Evolutionary conservation across 2,888 invertebrate genomes (phyloP).

Genomic region (Drosophila aldrichi): DNA sequence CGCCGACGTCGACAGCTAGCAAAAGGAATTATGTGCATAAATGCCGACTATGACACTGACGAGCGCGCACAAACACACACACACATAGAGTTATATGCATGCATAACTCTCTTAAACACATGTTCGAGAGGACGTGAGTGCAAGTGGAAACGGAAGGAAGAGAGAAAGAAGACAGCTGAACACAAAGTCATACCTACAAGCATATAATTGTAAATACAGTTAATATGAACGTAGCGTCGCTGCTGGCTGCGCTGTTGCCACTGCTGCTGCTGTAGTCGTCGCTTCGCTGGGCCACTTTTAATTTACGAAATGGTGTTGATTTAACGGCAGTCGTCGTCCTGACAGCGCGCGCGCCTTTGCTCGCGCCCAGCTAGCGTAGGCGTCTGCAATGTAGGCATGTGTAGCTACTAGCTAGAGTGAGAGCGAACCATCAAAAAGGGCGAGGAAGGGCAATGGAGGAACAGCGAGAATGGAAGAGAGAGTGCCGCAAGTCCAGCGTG

Average conservation of each 20-base stretch:
- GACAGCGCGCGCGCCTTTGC: slow-evolving; percentile 33
- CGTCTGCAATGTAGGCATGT: slow-evolving; percentile 22
- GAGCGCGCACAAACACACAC: slow-evolving; percentile 7
- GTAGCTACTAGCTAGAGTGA: slow-evolving; percentile 4
- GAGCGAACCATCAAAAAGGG: neutral
- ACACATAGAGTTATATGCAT: slow-evolving; percentile 16
- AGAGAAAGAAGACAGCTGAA: slow-evolving; percentile 4
- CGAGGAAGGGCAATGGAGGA: neutral
- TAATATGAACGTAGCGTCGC: slow-evolving; percentile 63
- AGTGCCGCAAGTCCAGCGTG: slow-evolving; percentile 16
- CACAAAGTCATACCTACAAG: slow-evolving; percentile 12
- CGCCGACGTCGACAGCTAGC: slow-evolving; percentile 20
- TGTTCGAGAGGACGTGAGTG: slow-evolving; percentile 23
- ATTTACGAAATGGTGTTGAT: slow-evolving; percentile 83
- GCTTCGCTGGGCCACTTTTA: slow-evolving; percentile 77
- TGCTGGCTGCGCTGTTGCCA: slow-evolving; percentile 17
- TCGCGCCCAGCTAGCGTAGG: slow-evolving; percentile 14
- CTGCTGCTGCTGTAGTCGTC: slow-evolving; percentile 29
- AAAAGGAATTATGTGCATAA: slow-evolving; percentile 62
- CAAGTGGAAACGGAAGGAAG: slow-evolving; percentile 5
- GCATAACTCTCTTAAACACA: slow-evolving; percentile 29
- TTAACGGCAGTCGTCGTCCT: slow-evolving; percentile 68
- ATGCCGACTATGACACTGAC: slow-evolving; percentile 35
- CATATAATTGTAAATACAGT: slow-evolving; percentile 76
- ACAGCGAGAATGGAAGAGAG: neutral